Evolutionary conservation across 2,797 vertebrate genomes (phyloP).

Genomic region (Phalanger gymnotis): DNA sequence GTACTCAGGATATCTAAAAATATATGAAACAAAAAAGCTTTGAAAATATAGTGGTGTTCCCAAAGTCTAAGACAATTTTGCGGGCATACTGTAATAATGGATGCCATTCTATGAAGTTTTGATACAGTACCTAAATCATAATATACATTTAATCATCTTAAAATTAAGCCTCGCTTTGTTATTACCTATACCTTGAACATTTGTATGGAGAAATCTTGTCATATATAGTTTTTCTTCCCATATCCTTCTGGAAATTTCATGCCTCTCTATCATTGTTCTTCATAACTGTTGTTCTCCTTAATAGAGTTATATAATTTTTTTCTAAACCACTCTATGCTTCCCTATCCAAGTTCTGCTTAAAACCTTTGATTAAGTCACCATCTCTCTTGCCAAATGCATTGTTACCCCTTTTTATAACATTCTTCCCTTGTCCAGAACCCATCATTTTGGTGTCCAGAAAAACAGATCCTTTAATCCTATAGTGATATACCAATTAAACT

Average conservation of each 20-base stretch:
- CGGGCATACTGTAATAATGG: neutral
- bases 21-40: neutral
- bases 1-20: neutral
- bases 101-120: neutral
- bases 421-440: neutral
- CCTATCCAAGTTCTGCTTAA: constrained; percentile 1
- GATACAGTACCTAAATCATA: neutral
- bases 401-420: neutral
- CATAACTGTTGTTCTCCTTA: neutral
- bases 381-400: neutral
- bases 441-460: neutral
- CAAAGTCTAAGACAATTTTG: constrained; percentile 3
- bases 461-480: neutral
- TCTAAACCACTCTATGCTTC: neutral
- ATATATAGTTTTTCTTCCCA: neutral
- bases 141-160: neutral
- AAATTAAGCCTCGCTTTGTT: neutral
- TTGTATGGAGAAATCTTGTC: neutral
- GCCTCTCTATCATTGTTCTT: neutral
- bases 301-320: constrained; percentile 1
- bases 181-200: neutral
- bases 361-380: neutral
- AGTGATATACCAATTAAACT: neutral
- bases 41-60: neutral
- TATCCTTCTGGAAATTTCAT: neutral